Base-by-base conservation (phyloP, 2,888 invertebrate species). In the Cheilosia pagana region DNA sequence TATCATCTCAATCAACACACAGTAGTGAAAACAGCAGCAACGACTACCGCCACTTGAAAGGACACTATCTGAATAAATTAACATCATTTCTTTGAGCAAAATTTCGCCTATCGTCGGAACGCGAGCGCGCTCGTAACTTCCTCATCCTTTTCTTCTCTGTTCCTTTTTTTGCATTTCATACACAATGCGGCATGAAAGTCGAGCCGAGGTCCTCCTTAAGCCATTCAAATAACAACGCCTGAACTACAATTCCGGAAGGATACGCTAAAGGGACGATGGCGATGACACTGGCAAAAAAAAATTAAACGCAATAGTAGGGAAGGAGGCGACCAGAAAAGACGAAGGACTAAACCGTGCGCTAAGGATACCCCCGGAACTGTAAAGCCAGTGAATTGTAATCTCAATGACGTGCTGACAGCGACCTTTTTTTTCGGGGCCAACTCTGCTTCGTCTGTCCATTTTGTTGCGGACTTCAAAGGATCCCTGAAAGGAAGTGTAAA, bases 361-460 rank as follows among this genome's bases (percentile, higher is more conserved):
- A 76, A 76, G 76, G 76, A 81, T 71, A 76, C 67, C 70, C 60
- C 71, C 67, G 77, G 77, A 82, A 82, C 77, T 82, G 77, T 77
- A 72, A 72, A 82, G 82, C 76, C 82, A 77, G 82, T 82, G 77
- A 72, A 82, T 77, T 82, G 82, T 77, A 77, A 82, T 82, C 82
- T 82, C 67, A 77, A 77, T 77, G 77, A 77, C 82, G 77, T 82
- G 77, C 82, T 82, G 82, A 82, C 82, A 82, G 77, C 62, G 71
- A 82, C 67, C 77, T 77, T 82, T 82, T 81, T 82, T 60, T 43
- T 39, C 16, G 43, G 41, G 57, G 50, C 14, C 81, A 31, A 25
- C 39, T 43, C 60, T 12, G 53, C 39, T 39, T 35, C 16, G 62
- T 53, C 43, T 75, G 45, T 59, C 63, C 70, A 39, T 48, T 68